Evolutionary conservation across 2,797 vertebrate species (phyloP).

Genomic region (Bucorvus abyssinicus): DNA sequence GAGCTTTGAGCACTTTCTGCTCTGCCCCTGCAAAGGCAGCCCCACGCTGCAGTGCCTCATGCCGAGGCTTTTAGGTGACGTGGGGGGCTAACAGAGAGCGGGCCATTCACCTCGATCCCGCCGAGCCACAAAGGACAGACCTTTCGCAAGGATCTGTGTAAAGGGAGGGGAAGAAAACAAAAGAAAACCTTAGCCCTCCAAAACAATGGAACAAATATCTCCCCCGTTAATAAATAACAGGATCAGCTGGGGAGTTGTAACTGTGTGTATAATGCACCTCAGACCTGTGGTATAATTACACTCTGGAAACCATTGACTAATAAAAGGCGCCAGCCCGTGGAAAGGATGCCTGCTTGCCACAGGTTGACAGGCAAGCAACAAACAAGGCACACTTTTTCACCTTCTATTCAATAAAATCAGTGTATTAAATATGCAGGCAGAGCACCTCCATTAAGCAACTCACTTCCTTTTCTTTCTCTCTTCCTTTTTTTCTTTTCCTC

Average conservation of each 20-base stretch:
- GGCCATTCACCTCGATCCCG: background rate
- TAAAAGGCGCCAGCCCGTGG: slow-evolving; percentile 76
- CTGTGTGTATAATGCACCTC: slow-evolving; percentile 75
- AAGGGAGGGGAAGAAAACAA: background rate
- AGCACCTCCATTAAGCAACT: slow-evolving; percentile 74
- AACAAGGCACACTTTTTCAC: slow-evolving; percentile 79
- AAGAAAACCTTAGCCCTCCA: slow-evolving; percentile 45
- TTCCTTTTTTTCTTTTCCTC: background rate
- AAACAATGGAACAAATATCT: slow-evolving; percentile 69
- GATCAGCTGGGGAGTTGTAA: slow-evolving; percentile 71
- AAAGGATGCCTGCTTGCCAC: slow-evolving; percentile 76
- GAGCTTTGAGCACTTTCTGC: slow-evolving; percentile 9
- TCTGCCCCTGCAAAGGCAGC: background rate
- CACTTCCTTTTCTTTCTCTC: slow-evolving; percentile 64
- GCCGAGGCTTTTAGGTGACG: background rate
- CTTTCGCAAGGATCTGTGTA: background rate
- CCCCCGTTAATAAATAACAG: slow-evolving; percentile 74
- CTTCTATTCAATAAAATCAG: slow-evolving; percentile 79
- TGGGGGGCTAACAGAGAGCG: background rate
- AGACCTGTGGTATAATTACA: slow-evolving; percentile 79
- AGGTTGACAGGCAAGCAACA: slow-evolving; percentile 77
- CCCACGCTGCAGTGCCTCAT: background rate
- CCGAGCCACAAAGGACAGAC: background rate
- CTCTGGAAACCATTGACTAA: slow-evolving; percentile 76
- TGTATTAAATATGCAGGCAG: slow-evolving; percentile 78